phyloP scores from a whole-genome alignment of 2,113 vertebrate genomes.

The Ageneiosus marmoratus region DNA sequence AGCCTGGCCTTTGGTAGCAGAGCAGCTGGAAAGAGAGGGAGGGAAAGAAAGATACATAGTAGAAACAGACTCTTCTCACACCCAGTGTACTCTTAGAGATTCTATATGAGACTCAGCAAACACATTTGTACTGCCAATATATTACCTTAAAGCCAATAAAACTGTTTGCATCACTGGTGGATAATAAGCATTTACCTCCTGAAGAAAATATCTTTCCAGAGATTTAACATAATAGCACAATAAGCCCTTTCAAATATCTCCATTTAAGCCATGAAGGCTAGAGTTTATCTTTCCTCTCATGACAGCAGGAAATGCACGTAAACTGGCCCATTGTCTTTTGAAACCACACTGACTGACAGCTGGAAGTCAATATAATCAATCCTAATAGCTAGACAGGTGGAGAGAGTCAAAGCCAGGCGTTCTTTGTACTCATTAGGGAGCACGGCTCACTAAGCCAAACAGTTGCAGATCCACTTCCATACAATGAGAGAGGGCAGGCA shows the following conservation, averaged over 20 bases:
- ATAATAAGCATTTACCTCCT: conserved; percentile 6
- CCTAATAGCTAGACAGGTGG: conserved; percentile 73
- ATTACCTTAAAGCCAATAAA: conserved; percentile 2
- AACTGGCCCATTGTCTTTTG: conserved; percentile 59
- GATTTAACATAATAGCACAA: conserved; percentile 6
- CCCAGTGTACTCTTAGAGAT: conserved; percentile 15
- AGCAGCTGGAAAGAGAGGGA: conserved; percentile 30
- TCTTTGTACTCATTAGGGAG: conserved; percentile 59
- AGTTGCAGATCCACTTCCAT: conserved; percentile 59
- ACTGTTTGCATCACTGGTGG: neutral
- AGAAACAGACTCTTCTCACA: conserved; percentile 3
- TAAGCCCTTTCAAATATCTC: neutral
- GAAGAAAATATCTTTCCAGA: neutral
- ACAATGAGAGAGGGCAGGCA: conserved; percentile 49
- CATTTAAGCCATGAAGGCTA: neutral
- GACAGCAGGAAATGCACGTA: conserved; percentile 35
- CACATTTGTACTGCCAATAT: neutral
- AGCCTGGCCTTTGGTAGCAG: conserved; percentile 49
- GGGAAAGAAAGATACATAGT: conserved; percentile 6
- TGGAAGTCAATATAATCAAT: conserved; percentile 68
- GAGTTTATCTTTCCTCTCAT: neutral
- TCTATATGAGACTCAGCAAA: neutral
- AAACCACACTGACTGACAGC: conserved; percentile 54
- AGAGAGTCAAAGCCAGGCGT: conserved; percentile 35
- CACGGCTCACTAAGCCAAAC: conserved; percentile 55